Percentiles rank a stretch among this genome's conserved stretches.
phyloP scores from a whole-genome alignment of 2,113 vertebrate genomes.

The Myiagra hebetior region DNA sequence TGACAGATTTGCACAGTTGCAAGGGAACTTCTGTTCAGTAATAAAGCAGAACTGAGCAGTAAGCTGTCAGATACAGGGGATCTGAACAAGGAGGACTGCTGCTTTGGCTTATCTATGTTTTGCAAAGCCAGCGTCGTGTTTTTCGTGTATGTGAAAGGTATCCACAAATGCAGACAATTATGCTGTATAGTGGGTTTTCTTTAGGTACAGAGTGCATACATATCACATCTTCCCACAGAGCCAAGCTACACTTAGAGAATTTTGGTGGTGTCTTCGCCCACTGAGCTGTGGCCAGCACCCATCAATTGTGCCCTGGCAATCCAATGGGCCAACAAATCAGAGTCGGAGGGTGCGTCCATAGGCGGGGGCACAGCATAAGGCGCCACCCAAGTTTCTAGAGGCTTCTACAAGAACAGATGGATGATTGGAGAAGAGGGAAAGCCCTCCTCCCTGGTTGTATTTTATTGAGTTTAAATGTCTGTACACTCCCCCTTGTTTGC shows the following conservation, averaged over 20 bases:
- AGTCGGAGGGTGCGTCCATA: too few species aligned
- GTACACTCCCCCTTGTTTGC: too few species aligned
- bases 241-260: neutral
- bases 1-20: conserved; percentile 5
- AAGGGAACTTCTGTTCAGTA: neutral
- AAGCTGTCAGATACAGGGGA: neutral
- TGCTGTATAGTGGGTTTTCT: neutral
- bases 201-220: neutral
- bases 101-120: neutral
- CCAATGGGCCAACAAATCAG: too few species aligned
- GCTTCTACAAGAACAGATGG: too few species aligned
- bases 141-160: neutral
- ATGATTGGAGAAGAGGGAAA: too few species aligned
- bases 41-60: neutral
- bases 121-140: neutral
- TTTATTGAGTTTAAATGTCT: too few species aligned
- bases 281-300: too few species aligned
- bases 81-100: neutral
- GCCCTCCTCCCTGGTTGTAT: too few species aligned
- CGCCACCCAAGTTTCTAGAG: too few species aligned
- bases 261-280: too few species aligned
- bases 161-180: neutral
- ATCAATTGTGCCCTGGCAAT: too few species aligned
- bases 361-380: too few species aligned
- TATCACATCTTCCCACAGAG: neutral